phyloP scores from a whole-genome alignment of 2,113 vertebrate genomes.

The Arvicanthis niloticus region DNA sequence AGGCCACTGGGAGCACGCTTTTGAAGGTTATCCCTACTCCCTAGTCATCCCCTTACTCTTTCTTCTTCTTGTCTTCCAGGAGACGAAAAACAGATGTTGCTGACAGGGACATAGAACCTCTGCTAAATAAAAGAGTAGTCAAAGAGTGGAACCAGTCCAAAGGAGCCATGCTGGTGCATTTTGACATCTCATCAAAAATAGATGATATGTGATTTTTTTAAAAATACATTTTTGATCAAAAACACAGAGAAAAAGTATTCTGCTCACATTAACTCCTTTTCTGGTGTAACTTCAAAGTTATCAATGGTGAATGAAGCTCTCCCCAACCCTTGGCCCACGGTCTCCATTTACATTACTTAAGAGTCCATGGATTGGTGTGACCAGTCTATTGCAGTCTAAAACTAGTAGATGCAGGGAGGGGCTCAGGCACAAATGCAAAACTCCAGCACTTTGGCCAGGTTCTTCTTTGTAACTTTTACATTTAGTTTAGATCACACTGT shows the following conservation, averaged over 20 bases:
- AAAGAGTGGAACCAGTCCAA: not conserved
- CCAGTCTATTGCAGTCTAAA: not conserved
- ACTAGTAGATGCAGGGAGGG: not conserved
- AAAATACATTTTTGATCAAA: not conserved
- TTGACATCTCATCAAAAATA: not conserved
- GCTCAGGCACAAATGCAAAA: not conserved
- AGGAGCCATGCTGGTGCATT: not conserved
- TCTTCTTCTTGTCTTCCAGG: not conserved
- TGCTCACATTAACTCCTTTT: not conserved
- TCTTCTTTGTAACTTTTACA: not conserved
- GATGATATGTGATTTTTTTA: not conserved
- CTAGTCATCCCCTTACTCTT: not conserved
- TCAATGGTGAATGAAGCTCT: not conserved
- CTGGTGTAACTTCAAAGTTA: not conserved
- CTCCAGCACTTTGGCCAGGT: not conserved
- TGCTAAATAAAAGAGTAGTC: not conserved
- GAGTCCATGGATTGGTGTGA: not conserved
- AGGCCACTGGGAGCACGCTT: not conserved
- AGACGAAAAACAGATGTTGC: not conserved
- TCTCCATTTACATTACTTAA: not conserved
- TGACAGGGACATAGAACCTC: not conserved
- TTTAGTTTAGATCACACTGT: not conserved
- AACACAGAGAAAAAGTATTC: not conserved
- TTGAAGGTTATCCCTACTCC: not conserved
- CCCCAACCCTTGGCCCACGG: not conserved